A percentile compares a stretch with the other conserved stretches of the same genome.
Evolutionary conservation across 2,797 vertebrate species (phyloP).

Genomic region (Schizopygopsis malacanthus): DNA sequence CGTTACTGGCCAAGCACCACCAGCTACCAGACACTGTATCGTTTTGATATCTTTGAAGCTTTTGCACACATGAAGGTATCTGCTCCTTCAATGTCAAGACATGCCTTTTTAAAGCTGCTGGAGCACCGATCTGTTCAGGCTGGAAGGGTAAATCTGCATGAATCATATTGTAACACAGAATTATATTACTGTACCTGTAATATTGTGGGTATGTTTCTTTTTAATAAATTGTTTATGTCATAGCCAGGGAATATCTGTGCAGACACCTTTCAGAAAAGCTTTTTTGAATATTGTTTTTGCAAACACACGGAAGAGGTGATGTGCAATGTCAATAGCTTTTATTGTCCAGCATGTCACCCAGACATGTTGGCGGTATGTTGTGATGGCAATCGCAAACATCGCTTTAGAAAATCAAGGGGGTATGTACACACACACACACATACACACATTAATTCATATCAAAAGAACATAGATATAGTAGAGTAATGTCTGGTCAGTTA

Average conservation of each 20-base stretch:
- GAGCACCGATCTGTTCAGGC: background rate
- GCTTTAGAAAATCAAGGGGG: background rate
- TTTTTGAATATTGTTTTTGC: background rate
- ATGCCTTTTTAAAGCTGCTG: background rate
- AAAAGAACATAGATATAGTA: background rate
- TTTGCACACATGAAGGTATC: background rate
- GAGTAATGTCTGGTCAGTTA: background rate
- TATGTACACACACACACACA: background rate
- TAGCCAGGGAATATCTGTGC: too few species aligned
- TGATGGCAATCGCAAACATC: conserved; percentile 10
- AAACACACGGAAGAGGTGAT: background rate
- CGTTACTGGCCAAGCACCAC: too few species aligned
- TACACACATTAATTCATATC: background rate
- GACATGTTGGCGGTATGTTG: conserved; percentile 9
- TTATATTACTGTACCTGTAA: too few species aligned
- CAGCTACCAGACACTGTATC: too few species aligned
- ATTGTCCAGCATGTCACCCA: conserved; percentile 16
- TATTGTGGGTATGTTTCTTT: too few species aligned
- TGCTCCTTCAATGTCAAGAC: background rate
- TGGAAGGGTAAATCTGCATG: too few species aligned
- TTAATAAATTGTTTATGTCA: too few species aligned
- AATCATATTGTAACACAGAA: too few species aligned
- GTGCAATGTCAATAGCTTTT: background rate
- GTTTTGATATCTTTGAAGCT: too few species aligned
- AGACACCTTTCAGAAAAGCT: too few species aligned